Evolutionary conservation across 2,797 vertebrate genomes (phyloP).

Genomic region (Sparus aurata): DNA sequence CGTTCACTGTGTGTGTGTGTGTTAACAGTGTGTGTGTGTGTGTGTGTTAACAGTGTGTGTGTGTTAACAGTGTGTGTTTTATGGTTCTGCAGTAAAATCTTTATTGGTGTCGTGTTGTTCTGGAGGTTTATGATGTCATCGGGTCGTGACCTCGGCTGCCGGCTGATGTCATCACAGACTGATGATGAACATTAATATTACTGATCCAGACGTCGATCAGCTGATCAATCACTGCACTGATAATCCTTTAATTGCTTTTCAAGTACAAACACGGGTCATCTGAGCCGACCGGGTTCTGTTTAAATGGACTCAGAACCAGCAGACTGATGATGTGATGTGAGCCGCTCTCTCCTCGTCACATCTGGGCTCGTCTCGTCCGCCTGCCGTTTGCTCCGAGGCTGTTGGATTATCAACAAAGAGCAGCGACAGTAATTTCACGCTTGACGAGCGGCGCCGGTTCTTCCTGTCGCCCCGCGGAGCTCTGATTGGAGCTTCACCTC

Average conservation of each 20-base stretch:
- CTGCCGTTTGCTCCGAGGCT: conserved; percentile 50
- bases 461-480: conserved; percentile 10
- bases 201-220: background rate
- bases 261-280: too few species aligned
- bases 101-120: conserved; percentile 16
- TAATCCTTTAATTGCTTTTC: background rate
- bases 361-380: too few species aligned
- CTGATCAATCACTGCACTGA: background rate
- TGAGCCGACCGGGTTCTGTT: too few species aligned
- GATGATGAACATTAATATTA: background rate
- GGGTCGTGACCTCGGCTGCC: background rate
- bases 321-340: too few species aligned
- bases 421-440: conserved; percentile 76
- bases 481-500: conserved; percentile 43
- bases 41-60: too few species aligned
- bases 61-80: conserved; percentile 10
- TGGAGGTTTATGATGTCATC: conserved; percentile 27
- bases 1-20: too few species aligned
- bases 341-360: too few species aligned
- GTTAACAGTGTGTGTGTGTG: too few species aligned
- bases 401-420: conserved; percentile 74
- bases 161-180: background rate
- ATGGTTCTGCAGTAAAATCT: conserved; percentile 8
- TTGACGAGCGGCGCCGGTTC: conserved; percentile 51
- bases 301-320: too few species aligned